phyloP scores from a whole-genome alignment of 2,888 invertebrate genomes.

The Tinea pellionella region DNA sequence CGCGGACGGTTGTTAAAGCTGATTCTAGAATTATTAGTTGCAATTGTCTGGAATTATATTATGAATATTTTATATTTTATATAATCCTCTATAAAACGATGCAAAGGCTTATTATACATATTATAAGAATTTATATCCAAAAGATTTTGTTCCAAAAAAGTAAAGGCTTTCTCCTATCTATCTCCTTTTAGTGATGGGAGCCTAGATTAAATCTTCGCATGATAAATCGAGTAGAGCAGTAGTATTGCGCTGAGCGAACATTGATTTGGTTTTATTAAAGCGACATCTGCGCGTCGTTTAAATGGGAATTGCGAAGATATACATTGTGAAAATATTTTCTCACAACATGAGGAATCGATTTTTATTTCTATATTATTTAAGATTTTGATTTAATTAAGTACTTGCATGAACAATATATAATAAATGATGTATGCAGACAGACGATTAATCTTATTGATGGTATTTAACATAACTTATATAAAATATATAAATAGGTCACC shows the following conservation, averaged over 20 bases:
- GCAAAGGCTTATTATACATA: too few species aligned
- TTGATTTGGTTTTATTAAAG: constrained; percentile 49
- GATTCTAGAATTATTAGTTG: too few species aligned
- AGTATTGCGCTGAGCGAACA: constrained; percentile 30
- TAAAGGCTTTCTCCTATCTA: neutral
- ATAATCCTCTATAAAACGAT: too few species aligned
- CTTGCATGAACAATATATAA: too few species aligned
- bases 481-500: too few species aligned
- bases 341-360: neutral
- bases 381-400: too few species aligned
- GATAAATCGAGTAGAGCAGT: constrained; percentile 21
- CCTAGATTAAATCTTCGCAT: constrained; percentile 30
- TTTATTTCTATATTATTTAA: neutral
- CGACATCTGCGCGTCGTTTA: constrained; percentile 32
- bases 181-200: neutral
- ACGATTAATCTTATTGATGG: too few species aligned
- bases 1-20: too few species aligned
- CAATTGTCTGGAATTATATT: neutral
- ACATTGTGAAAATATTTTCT: neutral
- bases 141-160: neutral
- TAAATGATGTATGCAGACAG: too few species aligned
- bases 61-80: too few species aligned
- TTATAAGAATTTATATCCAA: neutral
- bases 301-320: neutral
- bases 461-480: too few species aligned